Evolutionary conservation across 1,140 invertebrate genomes (phyloP).

Genomic region (Hylaeus anthracinus): DNA sequence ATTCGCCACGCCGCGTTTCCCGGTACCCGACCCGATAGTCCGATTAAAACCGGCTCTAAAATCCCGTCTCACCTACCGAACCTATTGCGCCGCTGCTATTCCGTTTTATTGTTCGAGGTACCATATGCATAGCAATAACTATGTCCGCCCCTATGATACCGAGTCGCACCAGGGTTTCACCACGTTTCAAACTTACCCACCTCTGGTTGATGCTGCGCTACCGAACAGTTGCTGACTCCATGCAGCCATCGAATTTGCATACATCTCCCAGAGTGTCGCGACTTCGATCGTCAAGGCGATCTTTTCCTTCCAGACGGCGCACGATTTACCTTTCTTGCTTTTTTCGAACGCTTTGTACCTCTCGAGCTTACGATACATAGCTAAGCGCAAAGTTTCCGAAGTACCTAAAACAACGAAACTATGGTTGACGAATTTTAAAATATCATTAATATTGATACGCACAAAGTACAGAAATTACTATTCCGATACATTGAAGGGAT

Average conservation of each 20-base stretch:
- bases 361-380: no score
- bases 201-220: constrained; percentile 14
- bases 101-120: constrained; percentile 74
- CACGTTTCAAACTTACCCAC: constrained; percentile 37
- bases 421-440: no score
- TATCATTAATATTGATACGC: no score
- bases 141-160: constrained; percentile 59
- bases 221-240: constrained; percentile 59
- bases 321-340: no score
- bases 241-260: constrained; percentile 45
- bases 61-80: constrained; percentile 61
- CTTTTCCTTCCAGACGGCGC: background rate
- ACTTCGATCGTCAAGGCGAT: constrained; percentile 22
- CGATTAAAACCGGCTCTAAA: constrained; percentile 76
- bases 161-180: constrained; percentile 35
- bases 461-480: no score
- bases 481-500: no score
- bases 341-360: no score
- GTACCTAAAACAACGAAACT: no score
- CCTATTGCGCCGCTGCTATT: constrained; percentile 69
- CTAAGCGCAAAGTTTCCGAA: no score
- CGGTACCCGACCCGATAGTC: constrained; percentile 56
- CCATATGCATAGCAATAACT: constrained; percentile 79
- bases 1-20: constrained; percentile 58
- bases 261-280: constrained; percentile 27